Base-by-base conservation (phyloP, 1,140 invertebrate genomes). In the Caenorhabditis elegans region DNA sequence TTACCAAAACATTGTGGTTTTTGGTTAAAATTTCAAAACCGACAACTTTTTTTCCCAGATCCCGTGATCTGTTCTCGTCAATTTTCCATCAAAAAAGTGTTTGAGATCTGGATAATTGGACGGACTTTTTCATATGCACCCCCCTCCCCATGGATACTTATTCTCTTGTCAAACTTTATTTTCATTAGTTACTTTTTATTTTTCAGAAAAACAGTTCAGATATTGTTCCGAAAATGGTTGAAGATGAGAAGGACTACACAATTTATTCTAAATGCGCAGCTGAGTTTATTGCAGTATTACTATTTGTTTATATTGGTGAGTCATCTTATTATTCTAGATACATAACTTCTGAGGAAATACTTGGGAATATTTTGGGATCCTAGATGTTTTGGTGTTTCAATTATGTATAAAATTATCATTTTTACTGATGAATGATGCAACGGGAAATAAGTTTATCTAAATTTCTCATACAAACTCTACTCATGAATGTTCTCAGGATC, bases 191-290 rank as follows among this genome's bases (percentile, higher is more conserved):
- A 24, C 34, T 24, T 5, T 36, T 39, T 22, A 17, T 31, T 70
- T 70, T 70, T 28, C 34, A 70, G 60, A 70, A 70, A 10, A 70
- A 17, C 28, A 39, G 10, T 22, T 70, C 34, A n/a, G 60, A 70
- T 19, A 70, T 39, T 70, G 31, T 10, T 13, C 43, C 60, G n/a
- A 70, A 70, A 70, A 70, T 70, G 60, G 39, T 70, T 43, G 60
- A 70, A 43, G 60, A 70, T 34, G 60, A 70, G n/a, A 70, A 70
- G 26, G 60, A 70, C 26, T 70, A 34, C 13, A 11, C 60, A n/a
- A 70, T 70, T n/a, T 70, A 70, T n/a, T 70, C 60, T 24, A 70
- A 70, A 22, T 70, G 60, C 28, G 60, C 60, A 8, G 60, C 60
- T 2, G 60, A 70, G 60, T 70, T 70, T 39, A 70, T 70, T 22